phyloP scores from a whole-genome alignment of 2,113 vertebrate genomes.

The Aleadryas rufinucha region DNA sequence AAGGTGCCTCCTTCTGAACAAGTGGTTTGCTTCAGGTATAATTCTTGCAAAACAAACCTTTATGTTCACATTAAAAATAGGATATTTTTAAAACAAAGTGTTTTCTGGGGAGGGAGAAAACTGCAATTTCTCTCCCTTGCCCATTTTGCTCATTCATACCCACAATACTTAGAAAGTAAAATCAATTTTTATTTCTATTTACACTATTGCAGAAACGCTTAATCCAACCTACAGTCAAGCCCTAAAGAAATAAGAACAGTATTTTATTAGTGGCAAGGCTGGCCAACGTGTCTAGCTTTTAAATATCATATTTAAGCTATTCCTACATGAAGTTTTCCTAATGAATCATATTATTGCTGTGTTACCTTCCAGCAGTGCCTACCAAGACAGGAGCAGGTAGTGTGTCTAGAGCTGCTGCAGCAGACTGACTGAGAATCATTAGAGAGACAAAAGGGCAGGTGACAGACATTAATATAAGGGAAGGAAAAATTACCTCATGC shows the following conservation, averaged over 20 bases:
- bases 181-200: neutral
- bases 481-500: neutral
- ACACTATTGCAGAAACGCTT: neutral
- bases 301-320: neutral
- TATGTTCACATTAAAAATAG: neutral
- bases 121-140: neutral
- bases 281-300: neutral
- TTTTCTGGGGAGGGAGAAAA: neutral
- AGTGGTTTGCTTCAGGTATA: neutral
- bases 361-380: neutral
- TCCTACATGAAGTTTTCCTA: neutral
- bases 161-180: neutral
- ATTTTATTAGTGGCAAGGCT: neutral
- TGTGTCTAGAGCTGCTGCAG: neutral
- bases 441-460: neutral
- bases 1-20: accelerated
- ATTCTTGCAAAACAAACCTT: neutral
- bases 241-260: neutral
- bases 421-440: constrained; percentile 19
- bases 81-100: neutral
- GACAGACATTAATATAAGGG: constrained; percentile 3
- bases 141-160: neutral
- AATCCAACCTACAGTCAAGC: neutral
- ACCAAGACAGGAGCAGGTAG: neutral
- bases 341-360: neutral